Conservation (phyloP, 2,797 vertebrate genomes). For the Gymnodraco acuticeps region DNA sequence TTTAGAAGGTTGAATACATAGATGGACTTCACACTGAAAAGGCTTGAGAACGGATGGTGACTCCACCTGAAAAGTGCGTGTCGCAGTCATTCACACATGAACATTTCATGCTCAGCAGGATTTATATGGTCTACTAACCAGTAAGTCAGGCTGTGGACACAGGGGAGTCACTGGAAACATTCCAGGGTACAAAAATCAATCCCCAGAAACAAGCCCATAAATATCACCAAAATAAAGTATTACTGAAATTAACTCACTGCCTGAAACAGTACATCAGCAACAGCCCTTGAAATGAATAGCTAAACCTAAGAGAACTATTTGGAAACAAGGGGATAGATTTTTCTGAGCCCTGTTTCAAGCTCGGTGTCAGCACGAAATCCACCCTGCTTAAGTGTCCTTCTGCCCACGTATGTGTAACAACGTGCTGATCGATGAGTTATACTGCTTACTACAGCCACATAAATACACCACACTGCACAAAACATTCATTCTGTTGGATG, state of each 20-base stretch:
- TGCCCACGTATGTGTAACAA: slow-evolving; percentile 56
- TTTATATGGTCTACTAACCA: slow-evolving; percentile 40
- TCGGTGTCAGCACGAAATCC: slow-evolving; percentile 60
- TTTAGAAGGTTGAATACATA: not conserved
- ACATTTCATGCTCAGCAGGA: slow-evolving; percentile 48
- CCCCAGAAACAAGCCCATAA: slow-evolving; percentile 30
- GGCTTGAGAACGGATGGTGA: not conserved
- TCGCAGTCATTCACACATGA: slow-evolving; percentile 37
- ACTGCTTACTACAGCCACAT: slow-evolving; percentile 48
- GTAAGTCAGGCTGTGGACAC: slow-evolving; percentile 23
- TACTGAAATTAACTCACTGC: slow-evolving; percentile 38
- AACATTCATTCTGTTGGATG: not conserved
- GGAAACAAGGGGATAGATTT: slow-evolving; percentile 49
- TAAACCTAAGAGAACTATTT: slow-evolving; percentile 48
- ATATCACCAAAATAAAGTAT: slow-evolving; percentile 44
- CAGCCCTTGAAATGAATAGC: slow-evolving; percentile 45
- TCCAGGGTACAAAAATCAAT: slow-evolving; percentile 44
- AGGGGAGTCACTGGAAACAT: slow-evolving; percentile 25
- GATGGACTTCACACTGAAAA: not conserved
- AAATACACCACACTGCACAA: slow-evolving; percentile 28
- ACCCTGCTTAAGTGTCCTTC: slow-evolving; percentile 50
- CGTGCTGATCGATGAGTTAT: slow-evolving; percentile 54
- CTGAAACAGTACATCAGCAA: slow-evolving; percentile 35
- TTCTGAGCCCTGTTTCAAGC: slow-evolving; percentile 47
- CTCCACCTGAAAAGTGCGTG: not conserved